Evolutionary conservation across 1,140 invertebrate species (phyloP), one percentile per base, ranked within the genome.

Genomic region (Drosophila repleta): DNA sequence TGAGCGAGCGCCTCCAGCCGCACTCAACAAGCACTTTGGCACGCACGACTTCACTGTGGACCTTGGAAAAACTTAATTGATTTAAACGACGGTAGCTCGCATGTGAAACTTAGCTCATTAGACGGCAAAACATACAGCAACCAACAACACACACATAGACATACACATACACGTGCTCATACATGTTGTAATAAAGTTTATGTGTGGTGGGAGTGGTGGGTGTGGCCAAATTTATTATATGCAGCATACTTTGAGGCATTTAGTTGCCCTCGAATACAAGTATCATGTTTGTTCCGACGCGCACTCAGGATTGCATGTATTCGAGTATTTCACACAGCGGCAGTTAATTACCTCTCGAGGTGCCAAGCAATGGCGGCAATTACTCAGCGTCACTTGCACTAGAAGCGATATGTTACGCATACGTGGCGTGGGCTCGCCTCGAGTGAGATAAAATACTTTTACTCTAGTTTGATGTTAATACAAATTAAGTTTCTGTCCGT

Each of bases 61-160:
- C 32, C 52, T 17, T 35, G 29, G 56, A 45, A 79, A 85, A 58
- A 73, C 51, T 77, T 81, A 81, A 85, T 87, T 87, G 82, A 85
- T 87, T 85, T 60, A 72, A 74, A 52, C 69, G 65, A 74, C 62
- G 61, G 49, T 56, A 39, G 70, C 51, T 60, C 45, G 26, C 58
- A 63, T 69, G 58, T 24, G 57, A 74, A 46, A 74, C 49, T 69
- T 56, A 51, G 64, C 45, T 57, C 65, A 69, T 66, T 71, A 71
- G 29, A 52, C 41, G 63, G n/a, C 29, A 32, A 56, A 35, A 43
- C 35, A 32, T 53, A 60, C 52, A 63, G 37, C n/a, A n/a, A n/a
- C n/a, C n/a, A n/a, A n/a, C n/a, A n/a, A n/a, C n/a, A n/a, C n/a
- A 43, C 35, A 32, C 60, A 60, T 46, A 63, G 37, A 43, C 35